phyloP scores from a whole-genome alignment of 2,888 invertebrate genomes.

The Cheilosia urbana region DNA sequence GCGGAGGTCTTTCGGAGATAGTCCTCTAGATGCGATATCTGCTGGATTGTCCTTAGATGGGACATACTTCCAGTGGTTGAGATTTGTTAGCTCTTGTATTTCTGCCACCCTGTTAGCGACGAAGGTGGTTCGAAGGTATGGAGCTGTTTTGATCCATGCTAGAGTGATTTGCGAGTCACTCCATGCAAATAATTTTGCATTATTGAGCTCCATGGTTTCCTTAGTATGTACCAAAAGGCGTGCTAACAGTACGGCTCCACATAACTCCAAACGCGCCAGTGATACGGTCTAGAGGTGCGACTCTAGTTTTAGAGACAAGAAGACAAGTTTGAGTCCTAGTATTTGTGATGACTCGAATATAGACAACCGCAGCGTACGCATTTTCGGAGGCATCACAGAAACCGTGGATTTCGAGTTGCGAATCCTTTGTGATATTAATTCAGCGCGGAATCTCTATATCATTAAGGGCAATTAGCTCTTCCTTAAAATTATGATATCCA shows the following conservation, averaged over 20 bases:
- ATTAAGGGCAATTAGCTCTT: slow-evolving; percentile 24
- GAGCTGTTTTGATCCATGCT: not conserved
- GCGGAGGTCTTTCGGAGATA: no score
- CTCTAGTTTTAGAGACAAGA: no score
- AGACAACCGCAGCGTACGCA: no score
- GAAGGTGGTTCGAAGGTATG: not conserved
- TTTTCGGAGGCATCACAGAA: slow-evolving; percentile 48
- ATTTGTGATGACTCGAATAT: no score
- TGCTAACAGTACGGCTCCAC: not conserved
- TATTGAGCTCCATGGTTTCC: not conserved
- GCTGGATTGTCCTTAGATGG: no score
- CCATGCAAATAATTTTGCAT: not conserved
- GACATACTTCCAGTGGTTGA: not conserved
- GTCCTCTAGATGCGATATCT: no score
- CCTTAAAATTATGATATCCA: slow-evolving; percentile 28
- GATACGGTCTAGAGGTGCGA: no score
- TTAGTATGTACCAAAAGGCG: not conserved
- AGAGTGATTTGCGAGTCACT: slow-evolving; percentile 5
- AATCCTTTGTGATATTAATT: slow-evolving; percentile 5
- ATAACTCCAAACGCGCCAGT: no score
- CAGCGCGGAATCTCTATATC: slow-evolving; percentile 41
- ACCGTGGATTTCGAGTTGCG: slow-evolving; percentile 33
- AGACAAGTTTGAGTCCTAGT: no score
- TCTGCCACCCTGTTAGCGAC: not conserved
- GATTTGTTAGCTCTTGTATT: not conserved